Percentiles rank a stretch among this genome's conserved stretches.
Conservation (phyloP, 2,888 invertebrate genomes). For the Bugulina stolonifera region DNA sequence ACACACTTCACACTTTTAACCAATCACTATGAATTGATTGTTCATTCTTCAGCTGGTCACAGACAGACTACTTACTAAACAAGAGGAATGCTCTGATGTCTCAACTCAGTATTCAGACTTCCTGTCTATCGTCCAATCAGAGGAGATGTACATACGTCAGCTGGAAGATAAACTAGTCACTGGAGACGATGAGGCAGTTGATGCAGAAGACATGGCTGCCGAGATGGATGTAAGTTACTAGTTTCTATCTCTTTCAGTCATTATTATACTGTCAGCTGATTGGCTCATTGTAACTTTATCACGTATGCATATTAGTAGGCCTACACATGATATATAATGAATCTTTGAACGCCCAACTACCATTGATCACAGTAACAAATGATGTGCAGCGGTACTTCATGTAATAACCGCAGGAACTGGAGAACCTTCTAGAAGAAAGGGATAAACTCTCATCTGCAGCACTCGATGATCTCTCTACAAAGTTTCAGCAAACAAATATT, state of each 20-base stretch:
- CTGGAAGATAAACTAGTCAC: not conserved
- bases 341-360: too few species aligned
- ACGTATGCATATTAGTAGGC: too few species aligned
- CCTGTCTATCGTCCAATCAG: slow-evolving; percentile 17
- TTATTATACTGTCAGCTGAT: too few species aligned
- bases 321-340: too few species aligned
- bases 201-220: slow-evolving; percentile 87
- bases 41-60: not conserved
- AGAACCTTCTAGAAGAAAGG: slow-evolving; percentile 71
- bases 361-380: too few species aligned
- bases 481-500: not conserved
- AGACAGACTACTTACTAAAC: slow-evolving; percentile 7
- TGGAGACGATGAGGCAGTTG: slow-evolving; percentile 56
- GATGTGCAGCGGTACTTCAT: too few species aligned
- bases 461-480: not conserved
- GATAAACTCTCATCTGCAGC: slow-evolving; percentile 54
- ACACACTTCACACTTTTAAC: too few species aligned
- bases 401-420: slow-evolving; percentile 73
- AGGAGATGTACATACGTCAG: not conserved
- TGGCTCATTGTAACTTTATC: too few species aligned
- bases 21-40: too few species aligned
- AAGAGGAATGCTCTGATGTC: slow-evolving; percentile 6
- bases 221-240: slow-evolving; percentile 71
- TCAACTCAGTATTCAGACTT: slow-evolving; percentile 21
- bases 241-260: too few species aligned